Conservation (phyloP, 2,888 invertebrate genomes). For the Drosophila pseudotalamancana region DNA sequence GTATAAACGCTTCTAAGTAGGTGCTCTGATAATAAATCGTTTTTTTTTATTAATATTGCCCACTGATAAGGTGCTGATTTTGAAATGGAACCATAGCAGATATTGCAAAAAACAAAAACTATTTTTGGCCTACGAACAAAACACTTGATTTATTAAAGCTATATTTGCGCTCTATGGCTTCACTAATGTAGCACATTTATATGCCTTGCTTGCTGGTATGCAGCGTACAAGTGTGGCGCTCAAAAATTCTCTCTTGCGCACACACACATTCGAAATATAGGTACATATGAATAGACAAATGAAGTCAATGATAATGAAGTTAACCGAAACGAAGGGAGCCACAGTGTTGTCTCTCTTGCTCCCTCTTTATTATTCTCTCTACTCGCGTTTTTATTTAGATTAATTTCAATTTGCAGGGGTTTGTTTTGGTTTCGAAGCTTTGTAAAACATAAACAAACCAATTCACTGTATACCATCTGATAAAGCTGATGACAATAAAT, state of each 20-base stretch:
- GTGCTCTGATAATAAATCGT: constrained; percentile 76
- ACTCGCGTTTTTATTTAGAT: not conserved
- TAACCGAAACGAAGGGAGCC: constrained; percentile 1
- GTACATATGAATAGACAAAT: constrained; percentile 2
- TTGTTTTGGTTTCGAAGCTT: constrained; percentile 4
- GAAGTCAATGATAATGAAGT: not conserved
- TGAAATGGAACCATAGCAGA: constrained; percentile 14
- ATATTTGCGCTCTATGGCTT: constrained; percentile 35
- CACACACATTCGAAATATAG: too few species aligned
- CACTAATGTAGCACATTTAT: constrained; percentile 7
- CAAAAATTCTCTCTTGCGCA: constrained; percentile 7
- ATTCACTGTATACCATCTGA: not conserved
- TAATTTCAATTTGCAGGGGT: not conserved
- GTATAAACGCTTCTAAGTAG: constrained; percentile 42
- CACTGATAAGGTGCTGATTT: constrained; percentile 59
- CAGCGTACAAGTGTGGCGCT: constrained; percentile 47
- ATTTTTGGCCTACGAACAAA: constrained; percentile 28
- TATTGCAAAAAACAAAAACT: constrained; percentile 19
- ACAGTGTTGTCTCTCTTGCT: not conserved
- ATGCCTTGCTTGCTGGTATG: constrained; percentile 31
- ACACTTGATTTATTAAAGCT: not conserved
- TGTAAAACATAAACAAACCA: not conserved
- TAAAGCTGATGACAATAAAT: constrained; percentile 6
- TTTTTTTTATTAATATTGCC: constrained; percentile 52
- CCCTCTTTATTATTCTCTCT: not conserved